Evolutionary conservation across 2,113 vertebrate genomes (phyloP), one percentile per base, ranked within the genome.

Genomic region (Psilopsiagon aymara): DNA sequence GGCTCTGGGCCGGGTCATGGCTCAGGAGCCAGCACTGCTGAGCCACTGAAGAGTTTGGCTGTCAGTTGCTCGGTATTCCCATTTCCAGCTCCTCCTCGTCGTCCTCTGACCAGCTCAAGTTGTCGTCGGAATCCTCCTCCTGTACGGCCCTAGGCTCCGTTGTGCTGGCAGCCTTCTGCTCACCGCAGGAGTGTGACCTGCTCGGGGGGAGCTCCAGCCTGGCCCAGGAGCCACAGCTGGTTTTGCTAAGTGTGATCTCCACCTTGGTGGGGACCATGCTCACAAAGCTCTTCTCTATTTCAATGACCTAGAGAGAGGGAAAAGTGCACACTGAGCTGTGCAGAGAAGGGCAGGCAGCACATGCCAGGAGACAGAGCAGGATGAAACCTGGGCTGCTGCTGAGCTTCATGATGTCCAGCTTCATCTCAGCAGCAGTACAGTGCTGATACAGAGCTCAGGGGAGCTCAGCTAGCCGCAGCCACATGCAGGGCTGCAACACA

Each of bases 221-320:
- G 43, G 98, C 98, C 99, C 99, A 99, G 69, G 98, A 88, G 68
- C 98, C 98, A 11, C 96, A 96, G 94, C 98, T 98, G 20, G 97
- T 98, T 96, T 99, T 99, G 70, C 93, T 91, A 84, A 99, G 98
- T 4, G 75, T 96, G 89, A 99, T 98, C 97, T 99, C 99, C 92
- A 99, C 99, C 97, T 99, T 99, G 94, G 99, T 98, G 9, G 99
- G 98, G 68, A 99, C 97, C 98, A 99, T 98, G 97, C 88, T 99
- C 80, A 99, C 98, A 12, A 96, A 98, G 96, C 99, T 99, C 71
- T 97, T 97, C 35, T 98, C 97, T 33, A 98, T 90, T 4, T 98
- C 69, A 5, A 99, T 97, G 94, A 99, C 99, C 99, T 99, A 2
- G 39, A 44, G 53, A 62, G 57, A 49, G 6, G 28, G 46, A 57